A percentile compares a stretch with the other conserved stretches of the same genome.
Conservation (phyloP, 1,140 invertebrate species). For the Paraescarpia echinospica region DNA sequence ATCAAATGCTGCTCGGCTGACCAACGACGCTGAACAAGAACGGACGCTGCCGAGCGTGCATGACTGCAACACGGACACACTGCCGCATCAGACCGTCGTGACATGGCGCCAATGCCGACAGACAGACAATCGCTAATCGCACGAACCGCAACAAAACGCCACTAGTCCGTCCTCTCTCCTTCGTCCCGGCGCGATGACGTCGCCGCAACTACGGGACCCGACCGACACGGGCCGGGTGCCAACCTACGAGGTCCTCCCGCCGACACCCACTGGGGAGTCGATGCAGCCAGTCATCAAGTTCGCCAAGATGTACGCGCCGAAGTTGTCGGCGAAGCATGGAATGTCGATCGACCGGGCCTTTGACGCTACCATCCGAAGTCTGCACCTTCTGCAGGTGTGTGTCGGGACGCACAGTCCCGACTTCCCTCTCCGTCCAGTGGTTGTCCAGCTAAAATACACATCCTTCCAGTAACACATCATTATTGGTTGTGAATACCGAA, state of each 20-base stretch:
- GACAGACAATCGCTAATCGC: background rate
- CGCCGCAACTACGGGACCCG: background rate
- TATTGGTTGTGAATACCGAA: too few relatives aligned
- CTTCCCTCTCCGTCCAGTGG: too few relatives aligned
- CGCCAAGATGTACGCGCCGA: background rate
- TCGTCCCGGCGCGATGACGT: background rate
- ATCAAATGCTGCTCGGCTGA: background rate
- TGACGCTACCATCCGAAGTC: background rate
- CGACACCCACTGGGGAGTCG: background rate
- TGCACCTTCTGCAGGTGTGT: background rate
- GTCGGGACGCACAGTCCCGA: too few relatives aligned
- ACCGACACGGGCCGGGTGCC: background rate
- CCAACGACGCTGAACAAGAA: background rate
- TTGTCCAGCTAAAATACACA: too few relatives aligned
- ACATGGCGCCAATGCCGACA: background rate
- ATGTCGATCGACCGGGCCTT: background rate
- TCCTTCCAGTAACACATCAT: too few relatives aligned
- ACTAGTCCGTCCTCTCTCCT: background rate
- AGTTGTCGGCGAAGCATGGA: background rate
- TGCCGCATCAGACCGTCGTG: background rate
- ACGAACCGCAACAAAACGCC: background rate
- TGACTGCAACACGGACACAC: background rate
- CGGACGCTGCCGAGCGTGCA: background rate
- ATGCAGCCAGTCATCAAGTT: background rate
- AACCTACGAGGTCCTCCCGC: background rate